Evolutionary conservation across 2,888 invertebrate genomes (phyloP).

Genomic region (Drosophila vallismaia): DNA sequence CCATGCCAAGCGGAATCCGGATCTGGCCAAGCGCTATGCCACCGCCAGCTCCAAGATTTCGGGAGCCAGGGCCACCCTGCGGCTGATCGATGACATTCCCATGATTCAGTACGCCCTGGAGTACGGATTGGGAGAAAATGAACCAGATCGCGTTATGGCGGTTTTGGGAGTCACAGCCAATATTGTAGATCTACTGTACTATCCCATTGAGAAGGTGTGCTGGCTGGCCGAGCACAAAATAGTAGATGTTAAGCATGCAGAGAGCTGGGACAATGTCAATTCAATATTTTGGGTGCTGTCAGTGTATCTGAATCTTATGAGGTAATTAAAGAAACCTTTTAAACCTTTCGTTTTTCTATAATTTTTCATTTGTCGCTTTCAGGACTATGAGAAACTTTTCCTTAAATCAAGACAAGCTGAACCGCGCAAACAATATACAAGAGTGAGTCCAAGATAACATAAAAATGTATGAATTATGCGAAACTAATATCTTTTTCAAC

Average conservation of each 20-base stretch:
- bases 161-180: slow-evolving; percentile 89
- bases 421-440: slow-evolving; percentile 58
- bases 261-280: slow-evolving; percentile 88
- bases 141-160: slow-evolving; percentile 86
- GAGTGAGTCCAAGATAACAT: slow-evolving; percentile 29
- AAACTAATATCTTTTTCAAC: slow-evolving; percentile 61
- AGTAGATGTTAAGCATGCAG: slow-evolving; percentile 86
- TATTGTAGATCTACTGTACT: slow-evolving; percentile 90
- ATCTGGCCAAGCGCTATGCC: slow-evolving; percentile 86
- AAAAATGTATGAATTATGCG: not conserved
- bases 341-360: not conserved
- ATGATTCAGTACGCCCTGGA: slow-evolving; percentile 89
- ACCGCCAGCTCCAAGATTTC: slow-evolving; percentile 89
- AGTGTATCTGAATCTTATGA: slow-evolving; percentile 89
- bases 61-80: slow-evolving; percentile 89
- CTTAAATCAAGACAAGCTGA: slow-evolving; percentile 83
- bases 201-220: slow-evolving; percentile 93
- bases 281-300: slow-evolving; percentile 91
- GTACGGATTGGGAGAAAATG: slow-evolving; percentile 89
- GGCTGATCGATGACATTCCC: slow-evolving; percentile 93
- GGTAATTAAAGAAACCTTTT: slow-evolving; percentile 85
- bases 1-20: slow-evolving; percentile 85
- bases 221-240: slow-evolving; percentile 92
- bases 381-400: slow-evolving; percentile 85
- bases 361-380: slow-evolving; percentile 60